Percentiles rank a stretch among this genome's conserved stretches.
These are phyloP conservation scores for Staurois parvus DNA, from an alignment of 2,797 vertebrate genomes.

Conservation along the genomic window DNA sequence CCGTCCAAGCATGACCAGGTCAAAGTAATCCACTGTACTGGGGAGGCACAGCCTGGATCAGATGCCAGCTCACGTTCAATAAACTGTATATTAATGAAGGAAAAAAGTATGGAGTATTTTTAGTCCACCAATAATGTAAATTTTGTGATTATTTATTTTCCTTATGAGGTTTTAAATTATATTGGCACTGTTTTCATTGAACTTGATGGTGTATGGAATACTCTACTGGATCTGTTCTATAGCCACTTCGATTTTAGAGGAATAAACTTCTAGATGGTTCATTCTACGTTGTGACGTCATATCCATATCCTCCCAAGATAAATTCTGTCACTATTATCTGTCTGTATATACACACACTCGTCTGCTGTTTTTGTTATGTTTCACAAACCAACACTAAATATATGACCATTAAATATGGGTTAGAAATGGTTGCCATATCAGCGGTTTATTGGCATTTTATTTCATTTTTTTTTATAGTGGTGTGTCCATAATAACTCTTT, in stretches of 20 bases:
- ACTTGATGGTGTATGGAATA: not conserved
- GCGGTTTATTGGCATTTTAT: too few species aligned
- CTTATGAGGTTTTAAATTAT: not conserved
- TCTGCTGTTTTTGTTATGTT: too few species aligned
- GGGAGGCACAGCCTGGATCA: not conserved
- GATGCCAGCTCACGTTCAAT: not conserved
- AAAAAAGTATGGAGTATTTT: constrained; percentile 8
- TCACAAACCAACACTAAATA: too few species aligned
- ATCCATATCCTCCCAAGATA: too few species aligned
- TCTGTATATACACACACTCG: too few species aligned
- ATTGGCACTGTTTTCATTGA: not conserved
- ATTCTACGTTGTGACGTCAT: too few species aligned
- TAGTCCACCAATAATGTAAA: constrained; percentile 15
- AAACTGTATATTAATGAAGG: not conserved
- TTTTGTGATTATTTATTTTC: constrained; percentile 34
- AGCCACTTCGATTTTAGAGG: not conserved
- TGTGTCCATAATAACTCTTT: too few species aligned
- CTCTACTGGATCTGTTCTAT: not conserved
- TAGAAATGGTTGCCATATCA: too few species aligned
- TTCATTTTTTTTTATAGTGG: too few species aligned
- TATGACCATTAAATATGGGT: too few species aligned
- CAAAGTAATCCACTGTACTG: constrained; percentile 46
- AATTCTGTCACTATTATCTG: too few species aligned
- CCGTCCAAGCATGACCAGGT: constrained; percentile 86
- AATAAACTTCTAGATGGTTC: too few species aligned